Evolutionary conservation across 1,140 invertebrate species (phyloP), one percentile per base, ranked within the genome.

Genomic region (Zaprionus ghesquierei): DNA sequence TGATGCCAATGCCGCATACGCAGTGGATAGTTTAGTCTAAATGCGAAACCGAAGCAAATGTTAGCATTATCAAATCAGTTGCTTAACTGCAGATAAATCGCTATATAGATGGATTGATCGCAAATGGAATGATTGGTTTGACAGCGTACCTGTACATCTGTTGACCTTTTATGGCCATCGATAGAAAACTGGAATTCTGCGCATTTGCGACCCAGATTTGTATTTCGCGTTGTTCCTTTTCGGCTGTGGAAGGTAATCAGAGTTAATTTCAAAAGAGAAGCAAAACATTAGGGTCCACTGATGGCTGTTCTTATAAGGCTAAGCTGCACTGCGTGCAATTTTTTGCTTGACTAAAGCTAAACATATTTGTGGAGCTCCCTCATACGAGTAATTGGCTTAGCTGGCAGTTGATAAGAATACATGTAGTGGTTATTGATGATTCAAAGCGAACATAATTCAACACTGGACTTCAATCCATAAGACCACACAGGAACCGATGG

Each of bases 1-100:
- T 97, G 96, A 92, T 97, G 97, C 96, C 96, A 97, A 90, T 95
- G 94, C 78, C 96, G 95, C 75, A 96, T 92, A 78, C 95, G 94
- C 54, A 97, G 85, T 13, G 96, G 96, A 92, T 97, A 97, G 91
- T 97, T 97, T 31, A 97, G 93, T 77, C 96, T 94, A 46, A 58
- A 31, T 22, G 20, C 20, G 27, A 13, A 44, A 20, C 4, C 18
- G 12, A 49, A 29, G n/a, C 46, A 69, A 54, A 12, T 12, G 18
- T 49, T 51, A 51, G 49, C 8, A 25, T 51, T 25, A 27, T 51
- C 13, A 51, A 23, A 27, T 12, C 13, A 51, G 23, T n/a, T 51
- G 49, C 22, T 25, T 25, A 50, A 23, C 22, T 22, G 13, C 1
- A 23, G 27, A 66, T n/a, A 50, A 27, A 6, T 12, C 15, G n/a